Evolutionary conservation across 2,113 vertebrate species (phyloP), one percentile per base, ranked within the genome.

Genomic region (Corythoichthys intestinalis): DNA sequence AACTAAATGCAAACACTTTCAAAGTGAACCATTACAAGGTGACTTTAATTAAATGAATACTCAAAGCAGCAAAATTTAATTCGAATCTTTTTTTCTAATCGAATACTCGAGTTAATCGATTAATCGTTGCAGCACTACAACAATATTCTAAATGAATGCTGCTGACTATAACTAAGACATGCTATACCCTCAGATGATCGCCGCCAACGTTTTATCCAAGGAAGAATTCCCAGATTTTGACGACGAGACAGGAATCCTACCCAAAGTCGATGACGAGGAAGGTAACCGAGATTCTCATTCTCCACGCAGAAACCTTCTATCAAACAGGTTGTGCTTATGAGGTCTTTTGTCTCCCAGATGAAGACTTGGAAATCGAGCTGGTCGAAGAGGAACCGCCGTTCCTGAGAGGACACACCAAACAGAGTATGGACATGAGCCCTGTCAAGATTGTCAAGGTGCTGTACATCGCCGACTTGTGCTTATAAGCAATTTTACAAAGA

Each of bases 351-450:
- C 6, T 39, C 7, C 5, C 71, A 98, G 97, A 98, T 89, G 97
- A 99, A 76, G 97, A 99, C 70, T 91, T 99, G 74, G 97, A 99
- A 85, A 99, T 99, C 46, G 97, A 99, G 79, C 86, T 99, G 4
- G 97, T 99, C 56, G 97, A 99, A 73, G 97, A 99, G 81, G 97
- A 99, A 46, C 97, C 97, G 0, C 97, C 97, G 0, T 99, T 99
- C 89, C 89, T 99, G 71, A 93, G 96, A 83, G 97, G 97, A 44
- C 97, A 99, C 82, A 99, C 97, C 20, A 98, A 98, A 66, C 97
- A 98, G 70, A 99, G 97, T 89, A 98, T 98, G 95, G 96, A 98
- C 87, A 98, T 99, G 95, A 99, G 97, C 67, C 97, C 97, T 8
- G 98, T 99, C 68, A 99, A 99, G 86, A 99, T 99, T 1, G 96